A percentile compares a stretch with the other conserved stretches of the same genome.
Conservation (phyloP, 2,888 invertebrate genomes). For the Andrena flavipes region DNA sequence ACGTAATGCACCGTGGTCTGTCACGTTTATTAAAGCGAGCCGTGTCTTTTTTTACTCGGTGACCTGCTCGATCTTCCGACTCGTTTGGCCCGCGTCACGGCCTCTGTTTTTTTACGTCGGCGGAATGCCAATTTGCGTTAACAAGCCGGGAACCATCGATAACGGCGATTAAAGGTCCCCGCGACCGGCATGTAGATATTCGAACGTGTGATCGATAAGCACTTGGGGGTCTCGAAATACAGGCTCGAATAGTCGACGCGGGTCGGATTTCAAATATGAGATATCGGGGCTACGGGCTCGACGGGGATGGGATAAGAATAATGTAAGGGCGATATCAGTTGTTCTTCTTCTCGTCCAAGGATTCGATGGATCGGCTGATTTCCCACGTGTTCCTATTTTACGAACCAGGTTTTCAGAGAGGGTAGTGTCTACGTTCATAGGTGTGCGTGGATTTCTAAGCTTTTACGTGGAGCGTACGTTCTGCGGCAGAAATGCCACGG, state of each 20-base stretch:
- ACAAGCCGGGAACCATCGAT: constrained; percentile 6
- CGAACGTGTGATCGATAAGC: too few species aligned
- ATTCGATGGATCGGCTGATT: too few species aligned
- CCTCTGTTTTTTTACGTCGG: not conserved
- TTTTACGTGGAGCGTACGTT: not conserved
- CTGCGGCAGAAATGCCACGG: not conserved
- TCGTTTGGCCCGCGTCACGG: constrained; percentile 1
- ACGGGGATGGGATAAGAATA: too few species aligned
- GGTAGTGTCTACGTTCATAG: not conserved
- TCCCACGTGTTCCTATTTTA: too few species aligned
- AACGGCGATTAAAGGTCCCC: constrained; percentile 9
- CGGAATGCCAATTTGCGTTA: constrained; percentile 18
- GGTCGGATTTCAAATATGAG: too few species aligned
- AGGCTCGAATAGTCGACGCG: too few species aligned
- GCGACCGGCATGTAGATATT: too few species aligned
- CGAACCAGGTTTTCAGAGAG: not conserved
- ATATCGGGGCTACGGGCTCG: too few species aligned
- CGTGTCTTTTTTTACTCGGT: constrained; percentile 5
- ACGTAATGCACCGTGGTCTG: not conserved
- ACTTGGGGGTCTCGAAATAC: too few species aligned
- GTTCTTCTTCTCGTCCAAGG: too few species aligned
- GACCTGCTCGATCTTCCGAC: constrained; percentile 15
- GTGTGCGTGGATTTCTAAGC: constrained; percentile 7
- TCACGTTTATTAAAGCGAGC: constrained; percentile 22
- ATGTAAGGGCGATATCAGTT: too few species aligned